phyloP scores from a whole-genome alignment of 2,888 invertebrate species.

The Gari tellinella region DNA sequence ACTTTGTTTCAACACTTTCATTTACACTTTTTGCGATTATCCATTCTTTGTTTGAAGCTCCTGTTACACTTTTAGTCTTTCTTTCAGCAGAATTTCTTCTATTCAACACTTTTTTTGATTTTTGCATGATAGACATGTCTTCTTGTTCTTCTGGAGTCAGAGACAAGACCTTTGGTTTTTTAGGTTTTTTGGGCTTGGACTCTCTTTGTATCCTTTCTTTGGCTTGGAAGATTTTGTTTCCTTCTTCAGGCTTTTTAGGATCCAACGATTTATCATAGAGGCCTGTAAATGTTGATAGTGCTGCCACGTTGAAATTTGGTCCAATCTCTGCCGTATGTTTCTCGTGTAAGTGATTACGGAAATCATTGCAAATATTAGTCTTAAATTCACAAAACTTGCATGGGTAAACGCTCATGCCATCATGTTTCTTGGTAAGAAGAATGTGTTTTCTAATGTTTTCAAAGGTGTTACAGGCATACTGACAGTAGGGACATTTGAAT shows the following conservation, averaged over 20 bases:
- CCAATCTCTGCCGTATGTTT: conserved; percentile 85
- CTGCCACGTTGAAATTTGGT: conserved; percentile 61
- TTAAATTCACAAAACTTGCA: conserved; percentile 89
- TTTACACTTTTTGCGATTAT: too few relatives aligned
- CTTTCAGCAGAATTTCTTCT: too few relatives aligned
- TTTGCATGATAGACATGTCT: too few relatives aligned
- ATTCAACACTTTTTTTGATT: too few relatives aligned
- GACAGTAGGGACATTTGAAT: conserved; percentile 87
- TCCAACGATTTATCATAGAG: conserved; percentile 75
- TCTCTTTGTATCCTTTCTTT: conserved; percentile 66
- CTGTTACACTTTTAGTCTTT: too few relatives aligned
- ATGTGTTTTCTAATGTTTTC: conserved; percentile 96
- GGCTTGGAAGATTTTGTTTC: conserved; percentile 72
- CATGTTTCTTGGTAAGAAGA: conserved; percentile 91
- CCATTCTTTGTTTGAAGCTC: too few relatives aligned
- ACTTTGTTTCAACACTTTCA: too few relatives aligned
- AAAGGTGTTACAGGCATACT: conserved; percentile 88
- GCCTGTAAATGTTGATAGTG: conserved; percentile 74
- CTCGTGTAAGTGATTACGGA: conserved; percentile 88
- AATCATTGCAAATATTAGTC: conserved; percentile 89
- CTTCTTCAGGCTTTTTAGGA: conserved; percentile 72
- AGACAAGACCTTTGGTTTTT: too few relatives aligned
- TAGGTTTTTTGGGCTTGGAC: too few relatives aligned
- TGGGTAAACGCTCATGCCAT: conserved; percentile 91
- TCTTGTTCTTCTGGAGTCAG: too few relatives aligned